Evolutionary conservation across 2,888 invertebrate species (phyloP), one percentile per base, ranked within the genome.

Genomic region (Chrysopilus asiliformis): DNA sequence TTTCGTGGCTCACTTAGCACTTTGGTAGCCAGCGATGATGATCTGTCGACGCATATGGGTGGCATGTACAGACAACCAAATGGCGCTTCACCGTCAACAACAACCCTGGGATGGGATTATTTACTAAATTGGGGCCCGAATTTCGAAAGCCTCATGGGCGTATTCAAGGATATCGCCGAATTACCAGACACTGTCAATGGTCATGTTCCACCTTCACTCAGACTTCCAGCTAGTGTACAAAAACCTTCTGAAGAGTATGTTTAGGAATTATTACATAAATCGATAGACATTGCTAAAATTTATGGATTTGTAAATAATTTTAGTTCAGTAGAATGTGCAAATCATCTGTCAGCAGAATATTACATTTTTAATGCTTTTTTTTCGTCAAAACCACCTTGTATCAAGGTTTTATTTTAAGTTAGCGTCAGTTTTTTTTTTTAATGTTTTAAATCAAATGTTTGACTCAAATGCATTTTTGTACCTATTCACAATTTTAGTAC

Each of bases 151-250:
- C 72, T 94, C 56, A 89, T 90, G 44, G 91, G 93, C 17, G 94
- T 94, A 32, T 94, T 93, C 56, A 90, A 87, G 66, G 94, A 94
- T 64, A 93, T 94, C 52, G 93, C 91, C 30, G 89, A 91, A 64
- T 66, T 94, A 49, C 93, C 93, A 4, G 91, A 93, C 57, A 71
- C 78, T 32, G 77, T 78, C 15, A 76, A 76, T 48, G 76, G 77
- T 42, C 68, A 83, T 49, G 75, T 81, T 53, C 73, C 81, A 45
- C 74, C 81, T 45, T 78, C 80, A 14, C 65, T 85, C 43, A 71
- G 85, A 57, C 70, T 85, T 57, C 80, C 82, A 44, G 70, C 74
- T 47, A 81, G 76, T 58, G 80, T 80, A 46, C 78, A 82, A 47
- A 85, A 87, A 64, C 84, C 86, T 38, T 85, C 85, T 38, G 87